phyloP scores from a whole-genome alignment of 53 echinoderm and acorn worm genomes.

The Crossaster papposus region DNA sequence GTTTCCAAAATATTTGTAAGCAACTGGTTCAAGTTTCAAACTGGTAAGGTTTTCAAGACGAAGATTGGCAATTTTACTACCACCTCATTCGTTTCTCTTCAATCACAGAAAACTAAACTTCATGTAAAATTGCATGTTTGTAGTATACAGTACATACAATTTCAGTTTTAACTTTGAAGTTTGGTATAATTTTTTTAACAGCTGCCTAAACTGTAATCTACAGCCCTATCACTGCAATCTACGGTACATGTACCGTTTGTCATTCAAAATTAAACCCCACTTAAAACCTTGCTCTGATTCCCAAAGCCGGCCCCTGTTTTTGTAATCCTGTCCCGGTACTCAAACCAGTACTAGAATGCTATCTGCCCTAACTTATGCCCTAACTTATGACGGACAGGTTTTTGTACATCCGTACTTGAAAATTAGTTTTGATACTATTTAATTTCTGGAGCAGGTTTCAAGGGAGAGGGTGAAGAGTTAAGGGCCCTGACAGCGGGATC shows the following conservation, averaged over 20 bases:
- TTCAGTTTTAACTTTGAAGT: neutral
- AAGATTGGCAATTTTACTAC: neutral
- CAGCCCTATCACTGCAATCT: neutral
- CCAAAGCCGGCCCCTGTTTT: neutral
- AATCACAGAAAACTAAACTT: neutral
- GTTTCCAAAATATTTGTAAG: constrained; percentile 1
- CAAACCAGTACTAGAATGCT: neutral
- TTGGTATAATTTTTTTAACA: neutral
- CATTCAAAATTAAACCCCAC: neutral
- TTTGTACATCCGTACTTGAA: neutral
- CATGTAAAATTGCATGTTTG: neutral
- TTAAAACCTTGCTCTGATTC: neutral
- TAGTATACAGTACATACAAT: neutral
- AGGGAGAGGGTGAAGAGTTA: neutral
- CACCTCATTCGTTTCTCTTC: neutral
- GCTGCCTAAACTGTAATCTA: neutral
- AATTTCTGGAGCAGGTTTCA: neutral
- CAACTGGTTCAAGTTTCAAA: neutral
- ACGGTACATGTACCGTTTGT: too few relatives aligned
- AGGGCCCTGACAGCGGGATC: neutral
- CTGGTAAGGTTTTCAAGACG: neutral
- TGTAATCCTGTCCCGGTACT: neutral
- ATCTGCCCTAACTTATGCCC: neutral
- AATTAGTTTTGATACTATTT: neutral
- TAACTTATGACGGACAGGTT: neutral